Evolutionary conservation across 2,797 vertebrate genomes (phyloP), one percentile per base, ranked within the genome.

Genomic region (Sebastes vulpes): DNA sequence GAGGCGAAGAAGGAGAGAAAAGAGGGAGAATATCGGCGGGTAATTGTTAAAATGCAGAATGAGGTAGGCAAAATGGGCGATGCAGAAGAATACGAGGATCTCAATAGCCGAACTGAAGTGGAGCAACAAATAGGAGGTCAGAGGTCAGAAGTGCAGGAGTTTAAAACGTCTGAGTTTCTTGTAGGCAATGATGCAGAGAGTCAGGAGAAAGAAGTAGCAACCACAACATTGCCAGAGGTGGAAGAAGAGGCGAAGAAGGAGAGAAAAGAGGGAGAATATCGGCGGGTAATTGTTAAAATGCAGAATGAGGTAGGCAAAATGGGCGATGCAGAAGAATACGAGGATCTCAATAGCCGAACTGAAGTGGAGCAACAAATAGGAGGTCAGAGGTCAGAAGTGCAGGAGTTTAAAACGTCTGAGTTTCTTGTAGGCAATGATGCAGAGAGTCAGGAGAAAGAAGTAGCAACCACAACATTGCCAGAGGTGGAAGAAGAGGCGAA

Each of bases 201-300:
- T 54, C 57, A 10, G 25, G 48, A 35, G 60, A 31, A 38, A 59
- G 59, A 61, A 32, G 63, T 1, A 23, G 16, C 26, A 72, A 31
- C 4, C 0, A 2, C 21, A n/a, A 46, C 10, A 3, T 21, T 53
- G 25, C 20, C 48, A 52, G 65, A 28, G 52, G 28, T 72, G 46
- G 76, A 75, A 76, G 84, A 70, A 25, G 48, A 64, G 28, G 32
- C 6, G n/a, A n/a, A n/a, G 25, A 58, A 16, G 63, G 63, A 64
- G 31, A 68, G 61, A 32, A 58, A 54, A 66, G 74, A 85, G 65
- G 84, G 83, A 77, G 59, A 88, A 85, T 12, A 57, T 9, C 58
- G 1, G 21, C 60, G 29, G 48, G 18, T 32, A 1, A 58, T 61
- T 64, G 10, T 66, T 38, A 42, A 71, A 73, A 53, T 63, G 46